Evolutionary conservation across 2,113 vertebrate genomes (phyloP).

Genomic region (Proterorhinus semilunaris): DNA sequence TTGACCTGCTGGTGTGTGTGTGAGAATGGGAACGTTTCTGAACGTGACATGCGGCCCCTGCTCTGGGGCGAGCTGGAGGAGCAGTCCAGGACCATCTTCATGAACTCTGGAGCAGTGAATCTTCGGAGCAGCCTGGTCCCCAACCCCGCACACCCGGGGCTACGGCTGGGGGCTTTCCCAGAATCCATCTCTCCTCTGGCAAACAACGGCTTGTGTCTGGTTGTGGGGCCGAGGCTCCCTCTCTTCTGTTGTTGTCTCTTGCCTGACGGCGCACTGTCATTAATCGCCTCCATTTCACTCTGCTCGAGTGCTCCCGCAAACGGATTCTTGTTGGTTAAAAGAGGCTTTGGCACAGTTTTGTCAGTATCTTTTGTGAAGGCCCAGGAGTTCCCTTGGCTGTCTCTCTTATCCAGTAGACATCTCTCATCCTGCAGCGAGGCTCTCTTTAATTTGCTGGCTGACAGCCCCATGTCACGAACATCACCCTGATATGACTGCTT

Average conservation of each 20-base stretch:
- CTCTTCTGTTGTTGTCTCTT: constrained; percentile 65
- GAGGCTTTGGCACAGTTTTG: constrained; percentile 56
- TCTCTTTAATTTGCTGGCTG: constrained; percentile 74
- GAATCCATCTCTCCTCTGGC: constrained; percentile 63
- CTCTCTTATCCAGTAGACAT: constrained; percentile 71
- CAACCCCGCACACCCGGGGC: constrained; percentile 62
- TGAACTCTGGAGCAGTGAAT: constrained; percentile 80
- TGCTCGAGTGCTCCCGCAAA: constrained; percentile 40
- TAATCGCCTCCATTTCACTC: constrained; percentile 36
- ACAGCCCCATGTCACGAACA: constrained; percentile 57
- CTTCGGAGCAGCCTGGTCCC: constrained; percentile 75
- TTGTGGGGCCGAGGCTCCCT: constrained; percentile 44
- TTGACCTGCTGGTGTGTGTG: constrained; percentile 73
- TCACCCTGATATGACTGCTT: constrained; percentile 81
- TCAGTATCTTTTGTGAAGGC: constrained; percentile 48
- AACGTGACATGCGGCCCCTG: constrained; percentile 74
- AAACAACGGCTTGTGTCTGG: constrained; percentile 66
- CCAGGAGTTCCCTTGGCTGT: constrained; percentile 59
- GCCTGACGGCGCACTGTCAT: constrained; percentile 30
- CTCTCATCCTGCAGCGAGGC: constrained; percentile 78
- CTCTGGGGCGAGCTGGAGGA: constrained; percentile 50
- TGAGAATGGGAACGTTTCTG: constrained; percentile 77
- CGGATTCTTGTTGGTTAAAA: constrained; percentile 50
- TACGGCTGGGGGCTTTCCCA: constrained; percentile 49
- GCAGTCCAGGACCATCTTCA: constrained; percentile 75